Base-by-base conservation (phyloP, 2,113 vertebrate genomes). In the Paralichthys olivaceus region DNA sequence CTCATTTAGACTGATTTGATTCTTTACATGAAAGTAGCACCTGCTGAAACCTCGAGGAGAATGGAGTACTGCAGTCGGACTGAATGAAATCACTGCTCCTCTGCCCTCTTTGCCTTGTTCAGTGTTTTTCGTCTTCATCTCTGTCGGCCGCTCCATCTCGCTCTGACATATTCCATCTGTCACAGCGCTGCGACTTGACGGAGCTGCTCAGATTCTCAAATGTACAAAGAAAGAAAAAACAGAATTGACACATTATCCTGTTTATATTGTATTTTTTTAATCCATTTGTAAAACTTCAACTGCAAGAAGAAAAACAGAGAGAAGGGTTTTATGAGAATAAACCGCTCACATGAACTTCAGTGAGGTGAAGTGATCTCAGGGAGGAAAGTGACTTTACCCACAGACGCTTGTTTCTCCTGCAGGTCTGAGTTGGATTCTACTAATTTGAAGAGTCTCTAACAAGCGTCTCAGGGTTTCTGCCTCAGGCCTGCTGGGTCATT, bases 121-220 rank as follows among this genome's bases (percentile, higher is more conserved):
- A 29, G 25, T 8, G 28, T 43, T 54, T 63, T n/a, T n/a, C 23
- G 0, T 75, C 59, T 53, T 60, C 58, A 47, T 75, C 63, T 60
- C 62, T 20, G 45, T 68, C 72, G 25, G 25, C 47, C 29, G 34
- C 32, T 69, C 22, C 61, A 25, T 55, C 73, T 67, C 69, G n/a
- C 12, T 63, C 62, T 69, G 4, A 75, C 66, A 22, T 56, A 72
- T 32, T 75, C 77, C 79, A 75, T 78, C 43, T 81, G 81, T 78
- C 79, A 58, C 72, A 14, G 4, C 0, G 32, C 70, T 64, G 79
- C 55, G 63, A 68, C 56, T 15, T 72, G 15, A 53, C 15, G 20
- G 51, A 55, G 53, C 23, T 25, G 22, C 11, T 25, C 53, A 25
- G 11, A 23, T 53, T 9, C 7, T 51, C 40, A 1, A 4, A 15